Base-by-base conservation (phyloP, 2,113 vertebrate genomes). In the Amphilophus citrinellus region DNA sequence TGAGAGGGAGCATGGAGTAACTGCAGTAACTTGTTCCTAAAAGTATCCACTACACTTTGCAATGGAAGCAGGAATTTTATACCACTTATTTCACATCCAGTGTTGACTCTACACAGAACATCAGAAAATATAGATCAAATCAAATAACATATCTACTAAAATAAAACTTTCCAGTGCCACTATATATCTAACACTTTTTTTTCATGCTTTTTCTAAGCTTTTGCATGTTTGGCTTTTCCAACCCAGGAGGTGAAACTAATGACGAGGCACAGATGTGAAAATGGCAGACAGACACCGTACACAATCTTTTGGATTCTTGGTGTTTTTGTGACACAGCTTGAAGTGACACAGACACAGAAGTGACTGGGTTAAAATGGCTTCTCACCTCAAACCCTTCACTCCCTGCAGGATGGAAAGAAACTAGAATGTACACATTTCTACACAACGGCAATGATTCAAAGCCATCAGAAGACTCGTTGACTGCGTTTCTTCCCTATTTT, bases 311-410 rank as follows among this genome's bases (percentile, higher is more conserved):
- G 82, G 32, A 73, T 18, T 73, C 56, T 71, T 71, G 63, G 76
- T 85, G 61, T 57, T 66, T 89, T 58, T 77, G 82, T 86, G 82
- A 89, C 85, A 83, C 76, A 79, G 71, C 63, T 87, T 85, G 71
- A 87, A 84, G 77, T 80, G 82, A 92, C 77, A 89, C 77, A 77
- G 83, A 91, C 82, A 90, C 35, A 91, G 63, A 89, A 78, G 65
- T 90, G 90, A 93, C 82, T 59, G 88, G 86, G 87, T 86, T 91
- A 92, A 93, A 92, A 93, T 91, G 85, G 88, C 87, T 86, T 91
- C 93, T 93, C 91, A 92, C 91, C 92, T 94, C 80, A 87, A 90
- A 93, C 82, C 89, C 76, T 85, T 92, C 63, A 88, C 89, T 92
- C 84, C 81, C 93, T 91, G 90, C 86, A 91, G 86, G 82, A 91